Evolutionary conservation across 2,888 invertebrate species (phyloP).

Genomic region (Nomada flava): DNA sequence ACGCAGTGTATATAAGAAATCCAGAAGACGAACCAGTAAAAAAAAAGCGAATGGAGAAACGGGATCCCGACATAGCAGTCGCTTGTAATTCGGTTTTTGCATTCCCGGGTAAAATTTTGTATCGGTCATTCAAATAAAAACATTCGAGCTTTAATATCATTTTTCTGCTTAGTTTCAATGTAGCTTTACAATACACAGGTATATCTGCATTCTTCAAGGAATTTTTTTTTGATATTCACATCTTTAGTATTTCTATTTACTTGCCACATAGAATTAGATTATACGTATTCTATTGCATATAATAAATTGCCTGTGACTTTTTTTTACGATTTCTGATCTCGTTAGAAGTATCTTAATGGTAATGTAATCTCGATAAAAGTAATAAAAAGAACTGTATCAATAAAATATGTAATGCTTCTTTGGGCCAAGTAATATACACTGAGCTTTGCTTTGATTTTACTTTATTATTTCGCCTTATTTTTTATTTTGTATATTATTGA

Average conservation of each 20-base stretch:
- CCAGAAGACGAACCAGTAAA: constrained; percentile 60
- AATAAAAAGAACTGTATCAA: constrained; percentile 29
- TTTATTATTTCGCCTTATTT: constrained; percentile 6
- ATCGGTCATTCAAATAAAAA: constrained; percentile 62
- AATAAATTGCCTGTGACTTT: constrained; percentile 7
- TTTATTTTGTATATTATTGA: constrained; percentile 56
- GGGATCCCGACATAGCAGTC: constrained; percentile 32
- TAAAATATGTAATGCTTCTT: constrained; percentile 29
- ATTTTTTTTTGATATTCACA: constrained; percentile 14
- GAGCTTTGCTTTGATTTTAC: constrained; percentile 1
- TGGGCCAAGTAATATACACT: background rate
- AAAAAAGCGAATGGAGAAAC: constrained; percentile 61
- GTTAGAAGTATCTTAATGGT: constrained; percentile 4
- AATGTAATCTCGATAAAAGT: constrained; percentile 25
- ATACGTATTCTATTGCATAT: background rate
- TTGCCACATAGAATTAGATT: background rate
- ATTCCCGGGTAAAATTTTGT: constrained; percentile 58
- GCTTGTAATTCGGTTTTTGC: constrained; percentile 33
- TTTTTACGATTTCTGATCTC: background rate
- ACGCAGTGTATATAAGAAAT: constrained; percentile 68
- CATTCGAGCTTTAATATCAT: constrained; percentile 49
- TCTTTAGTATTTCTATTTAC: constrained; percentile 11
- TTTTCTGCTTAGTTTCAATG: constrained; percentile 33
- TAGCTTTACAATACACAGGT: constrained; percentile 32
- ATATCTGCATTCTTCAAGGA: constrained; percentile 4